A percentile compares a stretch with the other conserved stretches of the same genome.
Conservation (phyloP, 1,140 invertebrate genomes). For the Zaprionus inermis region DNA sequence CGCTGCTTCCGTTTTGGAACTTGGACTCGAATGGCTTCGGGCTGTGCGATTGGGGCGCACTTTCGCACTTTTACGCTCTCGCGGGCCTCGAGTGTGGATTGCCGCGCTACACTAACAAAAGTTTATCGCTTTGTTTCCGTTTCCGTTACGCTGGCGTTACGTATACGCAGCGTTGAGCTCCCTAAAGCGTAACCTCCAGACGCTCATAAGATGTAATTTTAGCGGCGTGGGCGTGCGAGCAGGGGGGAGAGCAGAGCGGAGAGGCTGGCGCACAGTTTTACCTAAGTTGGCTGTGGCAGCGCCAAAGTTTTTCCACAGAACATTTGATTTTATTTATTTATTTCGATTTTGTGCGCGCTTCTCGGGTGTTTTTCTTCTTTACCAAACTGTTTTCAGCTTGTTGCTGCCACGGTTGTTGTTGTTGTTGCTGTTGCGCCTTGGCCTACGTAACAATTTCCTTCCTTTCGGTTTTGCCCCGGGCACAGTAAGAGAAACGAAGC, state of each 20-base stretch:
- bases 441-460: conserved; percentile 72
- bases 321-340: conserved; percentile 83
- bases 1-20: conserved; percentile 48
- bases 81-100: conserved; percentile 63
- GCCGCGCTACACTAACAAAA: conserved; percentile 71
- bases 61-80: conserved; percentile 76
- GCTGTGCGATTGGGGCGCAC: conserved; percentile 43
- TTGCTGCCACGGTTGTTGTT: conserved; percentile 14
- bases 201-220: conserved; percentile 81
- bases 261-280: conserved; percentile 32
- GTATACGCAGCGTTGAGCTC: conserved; percentile 41
- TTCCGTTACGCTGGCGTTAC: conserved; percentile 71
- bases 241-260: neutral
- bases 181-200: conserved; percentile 67
- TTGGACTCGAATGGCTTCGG: conserved; percentile 26
- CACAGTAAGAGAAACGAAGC: neutral
- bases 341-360: conserved; percentile 74
- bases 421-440: conserved; percentile 25
- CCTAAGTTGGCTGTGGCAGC: conserved; percentile 38
- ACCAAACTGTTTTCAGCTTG: conserved; percentile 25
- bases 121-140: conserved; percentile 80
- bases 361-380: conserved; percentile 28
- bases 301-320: conserved; percentile 61
- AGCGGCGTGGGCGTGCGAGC: conserved; percentile 8
- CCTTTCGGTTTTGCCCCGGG: conserved; percentile 40